Percentiles rank a stretch among this genome's conserved stretches.
Evolutionary conservation across 2,797 vertebrate genomes (phyloP).

Genomic region (Aplochiton taeniatus): DNA sequence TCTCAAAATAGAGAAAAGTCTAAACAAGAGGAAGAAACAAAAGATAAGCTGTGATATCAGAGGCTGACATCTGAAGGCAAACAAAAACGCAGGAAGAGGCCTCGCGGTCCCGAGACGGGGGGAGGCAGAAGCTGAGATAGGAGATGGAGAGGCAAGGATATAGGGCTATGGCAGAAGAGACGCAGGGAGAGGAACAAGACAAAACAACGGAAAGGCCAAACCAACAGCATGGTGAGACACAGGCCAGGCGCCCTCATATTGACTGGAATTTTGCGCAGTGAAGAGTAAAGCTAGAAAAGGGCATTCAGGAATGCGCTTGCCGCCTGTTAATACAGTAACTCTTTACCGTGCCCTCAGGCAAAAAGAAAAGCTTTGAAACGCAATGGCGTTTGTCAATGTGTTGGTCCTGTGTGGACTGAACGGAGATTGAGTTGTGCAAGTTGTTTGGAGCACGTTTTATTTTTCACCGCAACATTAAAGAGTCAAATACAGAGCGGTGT

Average conservation of each 20-base stretch:
- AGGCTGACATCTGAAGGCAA: conserved; percentile 45
- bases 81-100: conserved; percentile 36
- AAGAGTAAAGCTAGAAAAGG: conserved; percentile 33
- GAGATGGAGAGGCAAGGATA: conserved; percentile 38
- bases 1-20: conserved; percentile 24
- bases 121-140: conserved; percentile 26
- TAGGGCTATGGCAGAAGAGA: conserved; percentile 36
- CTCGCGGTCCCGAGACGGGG: conserved; percentile 33
- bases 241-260: conserved; percentile 36
- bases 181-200: conserved; percentile 36
- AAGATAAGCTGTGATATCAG: conserved; percentile 52
- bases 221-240: conserved; percentile 28
- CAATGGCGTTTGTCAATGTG: not conserved
- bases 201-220: conserved; percentile 48
- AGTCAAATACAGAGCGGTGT: conserved; percentile 22
- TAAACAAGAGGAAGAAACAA: conserved; percentile 48
- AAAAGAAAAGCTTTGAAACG: conserved; percentile 1
- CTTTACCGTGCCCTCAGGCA: conserved; percentile 9
- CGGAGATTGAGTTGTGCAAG: not conserved
- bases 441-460: not conserved
- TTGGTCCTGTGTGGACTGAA: not conserved
- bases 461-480: conserved; percentile 1
- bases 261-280: conserved; percentile 52
- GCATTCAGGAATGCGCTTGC: conserved; percentile 20
- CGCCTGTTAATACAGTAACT: conserved; percentile 3